Base-by-base conservation (phyloP, 1,140 invertebrate species). In the Akabosia matsudoensis region DNA sequence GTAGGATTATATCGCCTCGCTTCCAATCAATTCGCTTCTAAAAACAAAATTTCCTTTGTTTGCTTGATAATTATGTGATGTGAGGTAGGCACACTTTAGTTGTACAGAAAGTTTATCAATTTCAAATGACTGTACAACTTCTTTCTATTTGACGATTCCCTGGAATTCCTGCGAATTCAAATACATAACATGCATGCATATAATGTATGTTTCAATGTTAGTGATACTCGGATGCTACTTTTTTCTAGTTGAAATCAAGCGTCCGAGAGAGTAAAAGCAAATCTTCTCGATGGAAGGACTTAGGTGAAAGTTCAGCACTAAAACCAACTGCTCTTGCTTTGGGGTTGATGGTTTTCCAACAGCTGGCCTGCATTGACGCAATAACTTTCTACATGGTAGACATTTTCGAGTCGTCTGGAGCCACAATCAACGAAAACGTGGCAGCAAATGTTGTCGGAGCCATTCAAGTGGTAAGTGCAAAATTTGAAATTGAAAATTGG, bases 321-420 rank as follows among this genome's bases (percentile, higher is more conserved):
- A 85, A 84, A 76, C 85, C 85, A 14, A 74, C 85, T 2, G 67
- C 80, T 3, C 83, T 88, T 30, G 81, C 82, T 26, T 67, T 85
- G 7, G 74, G 82, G 30, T 82, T 87, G 30, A 86, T 87, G 84
- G 70, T 84, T 7, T 85, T 87, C 76, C 87, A 88, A 78, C 86
- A 87, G 76, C 80, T 87, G 18, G 85, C 82, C 74, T 83, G 86
- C 18, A 86, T 87, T 37, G 45, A 51, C 30, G 71, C 76, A 30
- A 91, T 96, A 22, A 91, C 94, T 78, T 95, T 95, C 83, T 95
- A 95, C 81, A 88, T 91, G 0, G 88, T 88, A 0, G 82, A 85
- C 0, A 95, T 97, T 74, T 95, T 96, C 80, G 77, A 86, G 4
- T 74, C 78, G 13, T 78, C 82, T 72, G 83, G 83, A 26, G 77